Base-by-base conservation (phyloP, 2,113 vertebrate genomes). In the Plectropomus leopardus region DNA sequence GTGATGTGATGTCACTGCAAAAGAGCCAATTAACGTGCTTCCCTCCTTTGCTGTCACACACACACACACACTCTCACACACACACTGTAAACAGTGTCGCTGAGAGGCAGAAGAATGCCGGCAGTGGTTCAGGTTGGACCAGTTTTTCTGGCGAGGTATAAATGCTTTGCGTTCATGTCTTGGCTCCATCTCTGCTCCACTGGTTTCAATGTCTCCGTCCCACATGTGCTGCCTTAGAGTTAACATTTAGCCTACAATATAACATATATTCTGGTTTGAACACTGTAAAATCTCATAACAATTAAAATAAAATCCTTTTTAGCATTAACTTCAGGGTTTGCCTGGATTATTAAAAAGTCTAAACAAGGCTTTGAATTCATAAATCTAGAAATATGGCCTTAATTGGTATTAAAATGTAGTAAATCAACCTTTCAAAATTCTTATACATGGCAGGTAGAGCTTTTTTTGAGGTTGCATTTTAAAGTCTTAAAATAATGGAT, bases 71-170 rank as follows among this genome's bases (percentile, higher is more conserved):
- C 57, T 11, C 32, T 21, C 48, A 7, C 28, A 1, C 44, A 47
- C 55, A 65, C 19, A 51, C 14, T 28, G 34, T 45, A 47, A 57
- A 71, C 40, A n/a, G 28, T 26, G 42, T 58, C 23, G 15, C 40
- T 14, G 53, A 28, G 67, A 64, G 34, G 64, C 0, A 64, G 48
- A 83, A 47, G 80, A 91, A 92, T 81, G 81, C 26, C 0, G 5
- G 48, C 57, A 7, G 85, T 13, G 3, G 1, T 55, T 81, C 91
- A 16, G 55, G 93, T 78, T 3, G 0, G 45, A 87, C 91, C 16
- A 0, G 90, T 80, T 92, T 82, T 78, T 86, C 85, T 30, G 63
- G 76, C 9, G 4, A 51, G 58, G 44, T 51, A 71, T 74, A 5
- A 63, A 74, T 55, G n/a, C 45, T 68, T 0, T 10, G 21, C 23